A percentile compares a stretch with the other conserved stretches of the same genome.
These are phyloP conservation scores for Cephus cinctus DNA, from an alignment of 1,140 invertebrate species.

Conservation along the genomic window DNA sequence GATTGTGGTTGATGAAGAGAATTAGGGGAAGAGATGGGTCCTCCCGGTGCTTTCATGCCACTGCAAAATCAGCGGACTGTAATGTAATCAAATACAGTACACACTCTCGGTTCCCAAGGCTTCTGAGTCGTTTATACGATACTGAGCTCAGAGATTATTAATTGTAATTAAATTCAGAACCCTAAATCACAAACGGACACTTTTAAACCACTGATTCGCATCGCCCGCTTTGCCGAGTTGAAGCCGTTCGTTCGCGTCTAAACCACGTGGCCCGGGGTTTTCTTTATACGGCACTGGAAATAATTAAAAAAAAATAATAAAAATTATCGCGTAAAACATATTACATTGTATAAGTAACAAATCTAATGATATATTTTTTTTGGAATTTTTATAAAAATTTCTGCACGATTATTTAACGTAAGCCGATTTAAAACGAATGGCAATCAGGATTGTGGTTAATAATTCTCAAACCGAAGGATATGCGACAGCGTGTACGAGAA, in stretches of 20 bases:
- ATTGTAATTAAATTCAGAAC: conserved; percentile 49
- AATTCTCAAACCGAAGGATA: conserved; percentile 34
- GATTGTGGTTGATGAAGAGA: too few relatives aligned
- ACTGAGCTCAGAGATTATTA: conserved; percentile 38
- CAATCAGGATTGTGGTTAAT: conserved; percentile 45
- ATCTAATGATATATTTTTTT: too few relatives aligned
- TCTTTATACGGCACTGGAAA: background rate
- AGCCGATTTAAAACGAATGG: conserved; percentile 37
- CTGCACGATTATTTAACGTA: too few relatives aligned
- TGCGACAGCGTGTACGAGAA: too few relatives aligned
- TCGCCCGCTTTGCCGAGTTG: conserved; percentile 13
- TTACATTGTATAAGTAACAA: too few relatives aligned
- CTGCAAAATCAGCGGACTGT: conserved; percentile 42
- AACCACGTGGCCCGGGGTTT: background rate
- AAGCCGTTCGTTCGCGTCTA: background rate
- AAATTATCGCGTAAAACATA: too few relatives aligned
- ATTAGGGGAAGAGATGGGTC: too few relatives aligned
- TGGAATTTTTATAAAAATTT: too few relatives aligned
- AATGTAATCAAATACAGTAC: conserved; percentile 39
- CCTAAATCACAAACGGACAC: conserved; percentile 30
- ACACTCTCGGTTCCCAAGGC: conserved; percentile 43
- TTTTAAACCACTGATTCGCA: conserved; percentile 43
- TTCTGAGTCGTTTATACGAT: conserved; percentile 39
- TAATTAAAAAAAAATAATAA: too few relatives aligned
- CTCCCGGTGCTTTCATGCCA: too few relatives aligned